Evolutionary conservation across 2,797 vertebrate species (phyloP).

Genomic region (Gallinago nigripennis): DNA sequence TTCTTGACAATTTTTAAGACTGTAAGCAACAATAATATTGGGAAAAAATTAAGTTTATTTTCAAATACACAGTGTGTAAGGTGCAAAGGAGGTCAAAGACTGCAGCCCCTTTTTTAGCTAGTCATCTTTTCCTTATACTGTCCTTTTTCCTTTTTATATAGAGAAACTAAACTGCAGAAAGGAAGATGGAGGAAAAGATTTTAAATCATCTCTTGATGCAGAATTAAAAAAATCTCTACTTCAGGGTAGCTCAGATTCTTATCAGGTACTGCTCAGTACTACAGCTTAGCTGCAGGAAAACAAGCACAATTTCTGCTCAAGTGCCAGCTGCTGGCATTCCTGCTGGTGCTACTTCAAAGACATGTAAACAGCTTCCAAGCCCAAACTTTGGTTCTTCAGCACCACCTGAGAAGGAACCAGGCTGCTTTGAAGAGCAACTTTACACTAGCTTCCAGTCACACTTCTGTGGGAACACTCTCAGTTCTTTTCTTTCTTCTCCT

Average conservation of each 20-base stretch:
- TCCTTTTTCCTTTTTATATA: neutral
- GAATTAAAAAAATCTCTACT: neutral
- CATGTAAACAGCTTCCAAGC: neutral
- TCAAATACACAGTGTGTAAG: neutral
- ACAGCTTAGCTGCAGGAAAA: neutral
- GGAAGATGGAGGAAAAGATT: neutral
- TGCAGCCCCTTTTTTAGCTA: neutral
- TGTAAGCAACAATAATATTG: neutral
- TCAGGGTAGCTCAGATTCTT: neutral
- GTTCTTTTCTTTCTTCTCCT: neutral
- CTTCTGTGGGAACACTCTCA: neutral
- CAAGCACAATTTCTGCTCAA: neutral
- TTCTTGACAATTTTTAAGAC: neutral
- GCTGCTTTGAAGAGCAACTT: neutral
- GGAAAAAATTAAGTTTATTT: neutral
- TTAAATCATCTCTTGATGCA: neutral
- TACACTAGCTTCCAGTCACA: neutral
- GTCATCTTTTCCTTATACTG: neutral
- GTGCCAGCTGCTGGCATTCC: neutral
- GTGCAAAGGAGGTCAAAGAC: neutral
- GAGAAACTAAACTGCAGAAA: neutral
- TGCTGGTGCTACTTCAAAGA: slow-evolving; percentile 8
- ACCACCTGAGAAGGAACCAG: neutral
- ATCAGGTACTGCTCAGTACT: neutral
- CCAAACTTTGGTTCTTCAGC: neutral